Base-by-base conservation (phyloP, 2,113 vertebrate genomes). In the Coreoperca whiteheadi region DNA sequence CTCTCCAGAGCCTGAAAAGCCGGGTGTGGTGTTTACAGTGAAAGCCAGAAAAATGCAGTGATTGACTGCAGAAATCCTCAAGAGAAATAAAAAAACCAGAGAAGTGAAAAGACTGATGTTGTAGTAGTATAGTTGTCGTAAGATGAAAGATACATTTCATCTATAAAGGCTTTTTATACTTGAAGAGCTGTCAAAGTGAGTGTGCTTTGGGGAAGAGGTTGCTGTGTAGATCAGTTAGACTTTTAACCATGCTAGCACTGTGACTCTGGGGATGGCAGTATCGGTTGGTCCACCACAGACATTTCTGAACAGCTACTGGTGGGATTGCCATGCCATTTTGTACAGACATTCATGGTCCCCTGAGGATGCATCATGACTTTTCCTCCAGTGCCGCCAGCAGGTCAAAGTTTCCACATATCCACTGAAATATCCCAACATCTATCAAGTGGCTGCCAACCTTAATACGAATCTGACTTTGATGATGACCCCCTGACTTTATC, bases 1-100 rank as follows among this genome's bases (percentile, higher is more conserved):
- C 25, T 57, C 56, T 53, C 65, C 37, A 48, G 61, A 79, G 53
- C 21, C 16, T 57, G n/a, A 53, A 75, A 73, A 41, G 5, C 56
- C 0, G 16, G 14, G 21, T 30, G 48, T 50, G 6, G 48, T 77
- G 39, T 82, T 82, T 46, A 64, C 20, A 51, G 51, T 34, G 9
- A 83, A 23, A 79, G 50, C 43, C 64, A 81, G 65, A 43, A 39
- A 51, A 68, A 60, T 1, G 8, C 21, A 64, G 61, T 18, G 53
- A 71, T 39, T 75, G 61, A 79, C 43, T 57, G 1, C 23, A 60
- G 37, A 56, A 69, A 70, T 54, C 28, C 34, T 39, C 6, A 16
- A 60, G 56, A 56, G 25, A 54, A n/a, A n/a, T n/a, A n/a, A n/a
- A n/a, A n/a, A n/a, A n/a, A n/a, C n/a, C n/a, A n/a, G n/a, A n/a